A percentile compares a stretch with the other conserved stretches of the same genome.
These are phyloP conservation scores for Morinoia aosen DNA, from an alignment of 2,888 invertebrate species.

Conservation along the genomic window DNA sequence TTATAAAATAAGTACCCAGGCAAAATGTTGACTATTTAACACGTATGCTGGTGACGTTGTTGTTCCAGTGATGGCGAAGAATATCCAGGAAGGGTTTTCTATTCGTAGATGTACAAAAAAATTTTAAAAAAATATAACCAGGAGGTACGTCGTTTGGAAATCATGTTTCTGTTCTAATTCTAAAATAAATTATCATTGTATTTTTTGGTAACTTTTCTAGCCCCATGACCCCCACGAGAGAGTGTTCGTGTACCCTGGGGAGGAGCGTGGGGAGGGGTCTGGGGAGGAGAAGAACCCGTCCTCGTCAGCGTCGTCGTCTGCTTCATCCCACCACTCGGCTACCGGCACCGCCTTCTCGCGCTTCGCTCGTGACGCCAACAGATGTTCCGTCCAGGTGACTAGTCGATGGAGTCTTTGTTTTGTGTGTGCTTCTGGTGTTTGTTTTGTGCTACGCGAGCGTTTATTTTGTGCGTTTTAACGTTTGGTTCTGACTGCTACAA, in stretches of 20 bases:
- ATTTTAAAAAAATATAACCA: not conserved
- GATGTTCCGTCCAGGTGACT: slow-evolving; percentile 66
- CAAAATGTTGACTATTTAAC: too few species aligned
- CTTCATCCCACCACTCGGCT: slow-evolving; percentile 64
- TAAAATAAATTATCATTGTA: not conserved
- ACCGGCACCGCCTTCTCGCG: slow-evolving; percentile 61
- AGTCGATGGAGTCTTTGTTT: not conserved
- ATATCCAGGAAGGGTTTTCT: too few species aligned
- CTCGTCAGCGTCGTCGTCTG: slow-evolving; percentile 64
- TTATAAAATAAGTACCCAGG: too few species aligned
- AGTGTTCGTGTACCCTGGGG: slow-evolving; percentile 63
- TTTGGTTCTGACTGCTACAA: not conserved
- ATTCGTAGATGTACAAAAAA: too few species aligned
- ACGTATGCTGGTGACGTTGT: too few species aligned
- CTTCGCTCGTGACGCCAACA: slow-evolving; percentile 65
- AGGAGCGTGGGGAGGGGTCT: slow-evolving; percentile 66
- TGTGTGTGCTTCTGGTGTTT: not conserved
- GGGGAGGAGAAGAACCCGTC: slow-evolving; percentile 67
- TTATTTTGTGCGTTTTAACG: too few species aligned
- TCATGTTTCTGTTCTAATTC: not conserved
- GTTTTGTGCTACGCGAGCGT: not conserved
- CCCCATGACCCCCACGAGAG: slow-evolving; percentile 23
- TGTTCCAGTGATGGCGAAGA: too few species aligned
- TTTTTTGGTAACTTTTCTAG: not conserved
- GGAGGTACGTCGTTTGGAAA: not conserved